Conservation (phyloP, 2,113 vertebrate species). For the Dromaius novaehollandiae region DNA sequence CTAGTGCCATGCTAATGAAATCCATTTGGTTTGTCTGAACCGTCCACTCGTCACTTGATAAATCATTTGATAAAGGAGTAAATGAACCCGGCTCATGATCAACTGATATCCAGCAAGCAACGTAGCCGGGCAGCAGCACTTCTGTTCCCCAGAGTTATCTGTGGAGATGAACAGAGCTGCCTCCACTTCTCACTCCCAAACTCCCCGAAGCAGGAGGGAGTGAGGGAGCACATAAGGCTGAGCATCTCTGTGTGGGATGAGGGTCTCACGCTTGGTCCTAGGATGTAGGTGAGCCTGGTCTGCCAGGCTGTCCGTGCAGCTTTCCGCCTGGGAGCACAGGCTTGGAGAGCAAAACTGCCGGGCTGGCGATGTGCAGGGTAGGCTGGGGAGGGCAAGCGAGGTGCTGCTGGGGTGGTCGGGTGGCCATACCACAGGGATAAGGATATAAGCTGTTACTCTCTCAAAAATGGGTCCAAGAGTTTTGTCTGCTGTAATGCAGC, state of each 20-base stretch:
- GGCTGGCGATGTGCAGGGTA: accelerated
- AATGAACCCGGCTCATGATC: not conserved
- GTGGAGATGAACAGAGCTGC: not conserved
- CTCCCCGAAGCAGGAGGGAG: not conserved
- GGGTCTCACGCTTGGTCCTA: accelerated
- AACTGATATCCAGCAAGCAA: not conserved
- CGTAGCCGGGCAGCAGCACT: not conserved
- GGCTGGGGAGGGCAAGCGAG: not conserved
- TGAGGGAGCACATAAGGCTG: not conserved
- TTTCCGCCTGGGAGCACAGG: not conserved
- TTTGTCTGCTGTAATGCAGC: not conserved
- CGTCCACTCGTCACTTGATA: not conserved
- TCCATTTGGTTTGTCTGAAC: not conserved
- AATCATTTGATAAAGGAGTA: not conserved
- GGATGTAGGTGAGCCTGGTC: not conserved
- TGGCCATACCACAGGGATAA: not conserved
- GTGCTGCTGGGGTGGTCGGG: not conserved
- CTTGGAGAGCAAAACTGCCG: not conserved
- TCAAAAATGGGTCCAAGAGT: not conserved
- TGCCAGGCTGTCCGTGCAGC: not conserved
- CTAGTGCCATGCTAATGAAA: not conserved
- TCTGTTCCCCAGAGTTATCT: not conserved
- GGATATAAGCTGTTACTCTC: not conserved
- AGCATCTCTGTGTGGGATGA: not conserved
- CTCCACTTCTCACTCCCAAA: not conserved